Evolutionary conservation across 2,888 invertebrate genomes (phyloP).

Genomic region (Poecilus cupreus): DNA sequence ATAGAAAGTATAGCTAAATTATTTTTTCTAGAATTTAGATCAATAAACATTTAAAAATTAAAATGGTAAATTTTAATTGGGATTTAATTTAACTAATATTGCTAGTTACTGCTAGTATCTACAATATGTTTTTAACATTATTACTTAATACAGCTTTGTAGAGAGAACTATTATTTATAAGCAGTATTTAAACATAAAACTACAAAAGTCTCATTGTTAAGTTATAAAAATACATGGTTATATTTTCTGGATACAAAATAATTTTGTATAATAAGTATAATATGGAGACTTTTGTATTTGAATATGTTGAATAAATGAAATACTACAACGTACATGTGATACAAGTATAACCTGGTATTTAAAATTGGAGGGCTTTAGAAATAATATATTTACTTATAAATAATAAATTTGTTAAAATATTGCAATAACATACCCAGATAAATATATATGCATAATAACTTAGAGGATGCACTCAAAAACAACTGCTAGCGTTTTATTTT

Average conservation of each 20-base stretch:
- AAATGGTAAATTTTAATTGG: background rate
- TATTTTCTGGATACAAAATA: background rate
- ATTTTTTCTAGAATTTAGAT: background rate
- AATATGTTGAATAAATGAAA: background rate
- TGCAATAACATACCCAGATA: slow-evolving; percentile 11
- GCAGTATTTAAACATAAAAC: slow-evolving; percentile 6
- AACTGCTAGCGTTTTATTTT: slow-evolving; percentile 24
- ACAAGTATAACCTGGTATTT: slow-evolving; percentile 7
- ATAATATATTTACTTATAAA: slow-evolving; percentile 8
- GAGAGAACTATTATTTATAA: slow-evolving; percentile 1
- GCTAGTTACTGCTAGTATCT: background rate
- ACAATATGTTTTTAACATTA: slow-evolving; percentile 20
- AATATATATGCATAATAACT: slow-evolving; percentile 7
- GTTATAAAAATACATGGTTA: slow-evolving; percentile 3
- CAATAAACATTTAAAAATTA: background rate
- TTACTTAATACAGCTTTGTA: slow-evolving; percentile 27
- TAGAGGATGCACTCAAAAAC: background rate
- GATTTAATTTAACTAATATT: background rate
- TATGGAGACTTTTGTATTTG: slow-evolving; percentile 28
- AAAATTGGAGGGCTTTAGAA: slow-evolving; percentile 3
- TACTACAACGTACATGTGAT: slow-evolving; percentile 9
- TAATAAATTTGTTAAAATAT: background rate
- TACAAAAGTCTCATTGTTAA: slow-evolving; percentile 9
- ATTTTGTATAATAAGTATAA: background rate
- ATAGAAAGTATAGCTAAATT: too few species aligned